Base-by-base conservation (phyloP, 2,797 vertebrate species). In the Hipposideros larvatus region DNA sequence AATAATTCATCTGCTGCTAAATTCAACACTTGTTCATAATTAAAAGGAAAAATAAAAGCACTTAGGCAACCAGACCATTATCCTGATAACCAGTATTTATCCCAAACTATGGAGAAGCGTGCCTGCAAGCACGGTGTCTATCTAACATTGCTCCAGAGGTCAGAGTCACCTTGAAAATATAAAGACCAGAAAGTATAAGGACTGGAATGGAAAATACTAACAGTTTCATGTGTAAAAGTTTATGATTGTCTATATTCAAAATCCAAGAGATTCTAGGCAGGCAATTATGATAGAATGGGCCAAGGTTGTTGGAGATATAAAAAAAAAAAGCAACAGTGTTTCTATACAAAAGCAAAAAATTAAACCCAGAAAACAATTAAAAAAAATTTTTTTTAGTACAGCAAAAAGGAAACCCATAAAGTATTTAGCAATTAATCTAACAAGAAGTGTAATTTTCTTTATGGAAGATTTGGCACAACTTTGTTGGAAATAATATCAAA, bases 1-100 rank as follows among this genome's bases (percentile, higher is more conserved):
- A 82, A 46, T 94, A 66, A 73, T 48, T 89, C 63, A 57, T 77
- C 80, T 28, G 46, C n/a, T 93, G 43, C 61, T 89, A 91, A 95
- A 95, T n/a, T 89, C 55, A 41, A 57, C 22, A 71, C 26, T 37
- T 28, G 80, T 34, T 87, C 28, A 71, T 34, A 91, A 80, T 22
- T 92, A 34, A 55, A 66, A 71, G 63, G n/a, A 9, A 73, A 13
- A 68, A 6, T 3, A 66, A 90, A 88, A 57, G 28, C n/a, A 28
- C 22, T 80, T 71, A 74, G 37, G 26, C 28, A 70, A 80, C 41
- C 13, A 71, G 18, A 94, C 78, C 6, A 63, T 71, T 90, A 86
- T 59, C 22, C 77, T 77, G 37, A 34, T 59, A 61, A 34, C 24
- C 83, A 83, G 28, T 65, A 90, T 46, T 51, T 87, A 84, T 10